phyloP scores from a whole-genome alignment of 2,888 invertebrate species.

The Ichneumoninae sp. region DNA sequence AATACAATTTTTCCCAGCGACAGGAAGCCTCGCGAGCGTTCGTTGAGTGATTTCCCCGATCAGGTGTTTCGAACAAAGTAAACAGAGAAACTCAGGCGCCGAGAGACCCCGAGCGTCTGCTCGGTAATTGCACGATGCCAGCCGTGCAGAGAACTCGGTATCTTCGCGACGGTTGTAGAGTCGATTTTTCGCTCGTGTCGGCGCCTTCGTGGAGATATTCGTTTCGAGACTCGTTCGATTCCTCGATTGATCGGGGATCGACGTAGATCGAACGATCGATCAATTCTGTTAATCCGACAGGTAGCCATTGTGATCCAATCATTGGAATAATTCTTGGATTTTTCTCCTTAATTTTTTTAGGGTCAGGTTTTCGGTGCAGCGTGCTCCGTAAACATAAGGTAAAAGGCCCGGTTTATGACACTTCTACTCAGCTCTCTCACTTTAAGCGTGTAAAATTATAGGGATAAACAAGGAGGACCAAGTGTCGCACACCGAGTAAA shows the following conservation, averaged over 20 bases:
- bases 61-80: conserved; percentile 17
- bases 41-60: conserved; percentile 11
- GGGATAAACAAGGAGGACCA: too few relatives aligned
- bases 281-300: background rate
- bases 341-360: background rate
- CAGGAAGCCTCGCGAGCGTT: background rate
- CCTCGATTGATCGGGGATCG: conserved; percentile 2
- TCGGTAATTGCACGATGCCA: conserved; percentile 13
- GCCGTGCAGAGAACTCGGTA: conserved; percentile 8
- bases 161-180: background rate
- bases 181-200: background rate
- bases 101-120: background rate
- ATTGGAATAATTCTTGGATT: background rate
- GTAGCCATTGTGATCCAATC: background rate
- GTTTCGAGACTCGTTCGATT: background rate
- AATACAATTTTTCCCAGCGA: background rate
- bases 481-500: too few relatives aligned
- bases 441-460: too few relatives aligned
- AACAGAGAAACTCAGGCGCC: conserved; percentile 6
- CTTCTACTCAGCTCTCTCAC: too few relatives aligned
- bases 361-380: too few relatives aligned
- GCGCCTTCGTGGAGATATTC: background rate
- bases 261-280: background rate
- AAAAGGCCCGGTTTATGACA: too few relatives aligned
- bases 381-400: too few relatives aligned